phyloP scores from a whole-genome alignment of 2,888 invertebrate genomes.

The Microchrysa polita region DNA sequence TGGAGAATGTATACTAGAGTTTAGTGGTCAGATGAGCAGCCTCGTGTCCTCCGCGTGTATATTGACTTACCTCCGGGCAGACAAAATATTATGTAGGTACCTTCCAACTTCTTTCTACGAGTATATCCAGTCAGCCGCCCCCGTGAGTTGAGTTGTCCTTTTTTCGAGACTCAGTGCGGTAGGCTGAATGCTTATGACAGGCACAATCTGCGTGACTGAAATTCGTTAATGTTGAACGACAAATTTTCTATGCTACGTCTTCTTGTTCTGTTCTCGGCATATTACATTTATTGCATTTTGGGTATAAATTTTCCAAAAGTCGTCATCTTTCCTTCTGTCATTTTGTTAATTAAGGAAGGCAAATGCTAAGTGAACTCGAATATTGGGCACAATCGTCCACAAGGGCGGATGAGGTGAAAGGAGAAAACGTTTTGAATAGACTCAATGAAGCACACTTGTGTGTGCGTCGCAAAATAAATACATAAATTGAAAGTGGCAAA shows the following conservation, averaged over 20 bases:
- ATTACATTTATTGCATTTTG: slow-evolving; percentile 34
- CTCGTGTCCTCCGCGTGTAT: not conserved
- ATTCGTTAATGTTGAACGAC: slow-evolving; percentile 28
- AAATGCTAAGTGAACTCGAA: not conserved
- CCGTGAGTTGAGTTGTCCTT: not conserved
- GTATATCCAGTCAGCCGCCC: too few relatives aligned
- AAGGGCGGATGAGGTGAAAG: not conserved
- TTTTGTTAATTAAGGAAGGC: slow-evolving; percentile 39
- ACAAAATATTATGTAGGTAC: too few relatives aligned
- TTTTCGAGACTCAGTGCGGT: not conserved
- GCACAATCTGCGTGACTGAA: slow-evolving; percentile 33
- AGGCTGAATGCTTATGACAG: not conserved
- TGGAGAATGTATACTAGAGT: slow-evolving; percentile 29
- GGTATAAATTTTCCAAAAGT: slow-evolving; percentile 27
- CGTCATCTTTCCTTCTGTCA: slow-evolving; percentile 31
- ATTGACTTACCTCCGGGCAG: not conserved
- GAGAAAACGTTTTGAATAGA: not conserved
- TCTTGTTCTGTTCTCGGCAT: slow-evolving; percentile 9
- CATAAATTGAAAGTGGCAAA: not conserved
- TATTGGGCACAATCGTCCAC: not conserved
- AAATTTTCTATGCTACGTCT: too few relatives aligned
- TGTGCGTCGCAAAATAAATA: not conserved
- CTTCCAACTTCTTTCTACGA: too few relatives aligned
- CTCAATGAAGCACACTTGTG: slow-evolving; percentile 33
- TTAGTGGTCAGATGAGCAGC: slow-evolving; percentile 29